Percentiles rank a stretch among this genome's conserved stretches.
Conservation (phyloP, 2,888 invertebrate genomes). For the Campaea margaritaria region DNA sequence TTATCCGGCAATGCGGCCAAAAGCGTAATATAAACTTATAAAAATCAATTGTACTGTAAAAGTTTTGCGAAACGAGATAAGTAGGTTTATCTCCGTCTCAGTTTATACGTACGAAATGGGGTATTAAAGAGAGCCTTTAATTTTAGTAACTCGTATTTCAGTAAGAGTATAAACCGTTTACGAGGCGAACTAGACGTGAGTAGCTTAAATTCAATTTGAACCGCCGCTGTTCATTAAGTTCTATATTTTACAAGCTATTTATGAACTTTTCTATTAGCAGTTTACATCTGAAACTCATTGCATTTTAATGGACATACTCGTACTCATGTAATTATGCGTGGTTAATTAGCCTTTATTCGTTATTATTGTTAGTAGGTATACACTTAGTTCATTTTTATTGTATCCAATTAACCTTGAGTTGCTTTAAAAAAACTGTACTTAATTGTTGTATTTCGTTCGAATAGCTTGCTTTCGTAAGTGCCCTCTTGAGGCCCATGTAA, state of each 20-base stretch:
- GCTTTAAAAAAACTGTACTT: no score
- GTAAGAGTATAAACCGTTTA: conserved; percentile 71
- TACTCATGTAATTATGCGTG: conserved; percentile 7
- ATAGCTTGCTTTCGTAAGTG: no score
- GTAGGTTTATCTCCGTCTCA: conserved; percentile 57
- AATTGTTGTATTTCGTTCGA: no score
- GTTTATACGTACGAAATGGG: conserved; percentile 59
- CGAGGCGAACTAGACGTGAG: conserved; percentile 69
- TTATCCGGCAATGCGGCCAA: neutral
- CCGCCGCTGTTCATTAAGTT: conserved; percentile 48
- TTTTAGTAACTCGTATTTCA: conserved; percentile 69
- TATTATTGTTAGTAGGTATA: neutral
- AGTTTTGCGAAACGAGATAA: conserved; percentile 49
- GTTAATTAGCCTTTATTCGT: conserved; percentile 7
- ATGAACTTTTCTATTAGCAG: conserved; percentile 24
- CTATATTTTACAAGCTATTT: conserved; percentile 27
- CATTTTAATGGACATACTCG: conserved; percentile 19
- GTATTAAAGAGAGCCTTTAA: conserved; percentile 67
- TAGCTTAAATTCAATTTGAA: conserved; percentile 65
- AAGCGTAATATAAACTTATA: conserved; percentile 26
- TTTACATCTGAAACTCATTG: conserved; percentile 19
- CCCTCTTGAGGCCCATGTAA: no score
- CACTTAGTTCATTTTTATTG: neutral
- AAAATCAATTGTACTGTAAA: conserved; percentile 43
- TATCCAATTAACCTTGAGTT: no score